Percentiles rank a stretch among this genome's conserved stretches.
Conservation (phyloP, 2,797 vertebrate genomes). For the Pogonophryne albipinna region DNA sequence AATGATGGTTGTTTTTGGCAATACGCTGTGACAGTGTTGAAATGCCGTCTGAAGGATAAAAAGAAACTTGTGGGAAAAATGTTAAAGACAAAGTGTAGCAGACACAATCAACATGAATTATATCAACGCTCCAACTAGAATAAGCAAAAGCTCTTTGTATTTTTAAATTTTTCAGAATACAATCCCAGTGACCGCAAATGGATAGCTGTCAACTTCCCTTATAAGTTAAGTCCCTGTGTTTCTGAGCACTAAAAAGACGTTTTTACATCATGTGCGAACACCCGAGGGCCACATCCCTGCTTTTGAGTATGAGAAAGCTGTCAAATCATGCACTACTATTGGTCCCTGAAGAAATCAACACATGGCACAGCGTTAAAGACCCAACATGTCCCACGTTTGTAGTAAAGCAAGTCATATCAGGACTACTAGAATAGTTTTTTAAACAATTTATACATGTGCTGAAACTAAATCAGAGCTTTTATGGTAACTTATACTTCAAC, state of each 20-base stretch:
- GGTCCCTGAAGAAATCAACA: conserved; percentile 66
- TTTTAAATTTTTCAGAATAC: conserved; percentile 48
- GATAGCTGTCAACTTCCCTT: conserved; percentile 26
- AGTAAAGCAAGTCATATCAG: conserved; percentile 25
- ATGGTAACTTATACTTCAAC: conserved; percentile 6
- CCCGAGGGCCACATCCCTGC: conserved; percentile 42
- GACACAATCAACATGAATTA: conserved; percentile 3
- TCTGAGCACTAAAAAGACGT: conserved; percentile 29
- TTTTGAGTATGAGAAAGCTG: conserved; percentile 64
- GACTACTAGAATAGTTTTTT: not conserved
- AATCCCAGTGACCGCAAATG: conserved; percentile 15
- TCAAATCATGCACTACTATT: conserved; percentile 55
- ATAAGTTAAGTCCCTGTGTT: conserved; percentile 35
- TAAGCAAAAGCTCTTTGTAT: conserved; percentile 41
- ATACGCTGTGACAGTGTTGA: conserved; percentile 25
- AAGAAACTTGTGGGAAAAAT: conserved; percentile 60
- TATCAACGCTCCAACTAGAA: conserved; percentile 52
- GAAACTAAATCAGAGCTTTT: conserved; percentile 20
- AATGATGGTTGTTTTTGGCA: conserved; percentile 29
- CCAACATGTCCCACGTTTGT: conserved; percentile 32
- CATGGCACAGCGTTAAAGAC: conserved; percentile 61
- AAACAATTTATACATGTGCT: conserved; percentile 3
- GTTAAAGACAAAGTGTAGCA: conserved; percentile 22
- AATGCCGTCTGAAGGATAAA: conserved; percentile 23
- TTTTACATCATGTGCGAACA: conserved; percentile 56